phyloP scores from a whole-genome alignment of 1,140 invertebrate species.

The Drosophila repleta region DNA sequence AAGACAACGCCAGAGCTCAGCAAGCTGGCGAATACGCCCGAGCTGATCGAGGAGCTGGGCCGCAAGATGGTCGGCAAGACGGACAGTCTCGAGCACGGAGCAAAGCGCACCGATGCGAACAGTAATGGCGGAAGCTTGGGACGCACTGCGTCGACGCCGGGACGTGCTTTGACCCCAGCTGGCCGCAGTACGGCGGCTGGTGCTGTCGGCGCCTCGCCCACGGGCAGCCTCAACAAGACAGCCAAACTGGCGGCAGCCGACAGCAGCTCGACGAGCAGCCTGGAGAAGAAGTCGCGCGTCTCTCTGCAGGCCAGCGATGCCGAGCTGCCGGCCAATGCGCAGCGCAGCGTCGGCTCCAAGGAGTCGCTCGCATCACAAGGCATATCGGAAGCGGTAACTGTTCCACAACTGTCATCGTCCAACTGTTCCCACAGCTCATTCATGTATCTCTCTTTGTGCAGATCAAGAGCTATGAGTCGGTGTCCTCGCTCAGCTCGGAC shows the following conservation, averaged over 20 bases:
- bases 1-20: conserved; percentile 80
- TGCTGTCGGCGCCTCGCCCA: conserved; percentile 67
- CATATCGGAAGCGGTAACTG: conserved; percentile 80
- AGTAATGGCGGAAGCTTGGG: conserved; percentile 53
- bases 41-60: conserved; percentile 80
- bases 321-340: conserved; percentile 25
- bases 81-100: conserved; percentile 72
- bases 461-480: conserved; percentile 87
- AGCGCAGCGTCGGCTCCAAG: conserved; percentile 74
- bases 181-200: conserved; percentile 18
- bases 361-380: conserved; percentile 81
- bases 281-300: conserved; percentile 76
- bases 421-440: no score
- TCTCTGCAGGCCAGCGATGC: conserved; percentile 70
- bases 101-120: conserved; percentile 60
- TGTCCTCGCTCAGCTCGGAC: conserved; percentile 85
- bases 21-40: conserved; percentile 73
- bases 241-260: conserved; percentile 67
- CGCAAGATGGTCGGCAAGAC: conserved; percentile 78
- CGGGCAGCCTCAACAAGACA: conserved; percentile 69
- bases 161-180: conserved; percentile 51
- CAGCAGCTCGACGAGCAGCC: conserved; percentile 77
- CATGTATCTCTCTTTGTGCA: conserved; percentile 44
- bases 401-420: not conserved
- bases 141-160: conserved; percentile 65